These are phyloP conservation scores for Tichodroma muraria DNA, from an alignment of 2,113 vertebrate species.

Conservation along the genomic window DNA sequence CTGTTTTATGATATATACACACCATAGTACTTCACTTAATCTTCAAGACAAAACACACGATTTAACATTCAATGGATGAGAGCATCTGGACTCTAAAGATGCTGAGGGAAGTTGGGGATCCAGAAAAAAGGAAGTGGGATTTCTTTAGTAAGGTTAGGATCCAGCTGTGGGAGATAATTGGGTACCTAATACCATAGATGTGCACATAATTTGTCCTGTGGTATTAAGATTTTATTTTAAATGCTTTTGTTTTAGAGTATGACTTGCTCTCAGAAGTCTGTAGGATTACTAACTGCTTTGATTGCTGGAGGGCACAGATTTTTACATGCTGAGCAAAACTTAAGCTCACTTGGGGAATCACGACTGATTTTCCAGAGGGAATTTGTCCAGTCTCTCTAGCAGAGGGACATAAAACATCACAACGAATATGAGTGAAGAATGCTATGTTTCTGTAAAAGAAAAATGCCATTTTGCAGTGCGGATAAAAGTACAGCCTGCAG, in stretches of 20 bases:
- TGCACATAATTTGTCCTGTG: conserved; percentile 17
- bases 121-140: not conserved
- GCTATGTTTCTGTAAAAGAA: not conserved
- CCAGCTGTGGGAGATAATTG: conserved; percentile 40
- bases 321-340: not conserved
- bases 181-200: not conserved
- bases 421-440: not conserved
- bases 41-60: not conserved
- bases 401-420: not conserved
- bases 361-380: not conserved
- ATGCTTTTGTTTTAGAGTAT: conserved; percentile 11
- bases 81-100: not conserved
- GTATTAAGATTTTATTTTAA: conserved; percentile 10
- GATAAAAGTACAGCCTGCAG: not conserved
- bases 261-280: not conserved
- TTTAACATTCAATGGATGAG: not conserved
- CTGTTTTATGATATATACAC: not conserved
- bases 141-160: conserved; percentile 9
- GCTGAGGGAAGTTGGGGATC: not conserved
- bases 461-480: not conserved
- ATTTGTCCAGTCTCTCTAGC: not conserved
- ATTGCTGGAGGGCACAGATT: not conserved
- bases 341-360: not conserved
- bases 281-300: conserved; percentile 25
- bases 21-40: not conserved